Evolutionary conservation across 1,140 invertebrate species (phyloP).

Genomic region (Megalonaias nervosa): DNA sequence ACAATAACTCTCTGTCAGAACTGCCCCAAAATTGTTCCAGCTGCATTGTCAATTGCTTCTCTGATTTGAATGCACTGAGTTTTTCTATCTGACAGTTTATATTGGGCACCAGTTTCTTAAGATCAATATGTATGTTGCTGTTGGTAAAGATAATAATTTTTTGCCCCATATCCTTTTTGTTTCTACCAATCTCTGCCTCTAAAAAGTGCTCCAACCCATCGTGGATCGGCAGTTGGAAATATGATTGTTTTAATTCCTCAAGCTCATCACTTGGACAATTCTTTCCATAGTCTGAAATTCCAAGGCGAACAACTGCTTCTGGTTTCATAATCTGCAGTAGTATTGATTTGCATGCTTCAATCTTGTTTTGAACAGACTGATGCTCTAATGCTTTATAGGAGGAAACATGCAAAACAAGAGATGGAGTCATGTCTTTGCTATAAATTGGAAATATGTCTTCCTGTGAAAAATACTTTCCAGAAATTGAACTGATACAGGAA

Average conservation of each 20-base stretch:
- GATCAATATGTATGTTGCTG: conserved; percentile 16
- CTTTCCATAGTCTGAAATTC: neutral
- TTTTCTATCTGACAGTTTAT: conserved; percentile 20
- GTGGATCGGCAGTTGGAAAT: conserved; percentile 27
- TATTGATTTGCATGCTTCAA: conserved; percentile 12
- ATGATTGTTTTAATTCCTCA: conserved; percentile 3
- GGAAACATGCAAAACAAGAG: conserved; percentile 3
- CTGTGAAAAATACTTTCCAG: conserved; percentile 4
- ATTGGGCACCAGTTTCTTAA: neutral
- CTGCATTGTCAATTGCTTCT: conserved; percentile 25
- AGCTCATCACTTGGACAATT: neutral
- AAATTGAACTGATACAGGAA: neutral
- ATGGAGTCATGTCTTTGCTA: conserved; percentile 16
- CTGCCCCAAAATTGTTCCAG: conserved; percentile 13
- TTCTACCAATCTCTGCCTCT: too few species aligned
- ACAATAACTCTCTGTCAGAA: conserved; percentile 13
- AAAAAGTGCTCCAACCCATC: neutral
- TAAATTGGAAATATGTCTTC: conserved; percentile 19
- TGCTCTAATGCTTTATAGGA: neutral
- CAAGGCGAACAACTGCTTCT: conserved; percentile 12
- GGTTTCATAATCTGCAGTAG: conserved; percentile 14
- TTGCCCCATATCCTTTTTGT: too few species aligned
- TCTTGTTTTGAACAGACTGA: neutral
- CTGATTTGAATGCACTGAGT: conserved; percentile 35
- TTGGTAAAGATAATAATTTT: conserved; percentile 23